Base-by-base conservation (phyloP, 53 echinoderm and acorn worm species). In the Crossaster papposus region DNA sequence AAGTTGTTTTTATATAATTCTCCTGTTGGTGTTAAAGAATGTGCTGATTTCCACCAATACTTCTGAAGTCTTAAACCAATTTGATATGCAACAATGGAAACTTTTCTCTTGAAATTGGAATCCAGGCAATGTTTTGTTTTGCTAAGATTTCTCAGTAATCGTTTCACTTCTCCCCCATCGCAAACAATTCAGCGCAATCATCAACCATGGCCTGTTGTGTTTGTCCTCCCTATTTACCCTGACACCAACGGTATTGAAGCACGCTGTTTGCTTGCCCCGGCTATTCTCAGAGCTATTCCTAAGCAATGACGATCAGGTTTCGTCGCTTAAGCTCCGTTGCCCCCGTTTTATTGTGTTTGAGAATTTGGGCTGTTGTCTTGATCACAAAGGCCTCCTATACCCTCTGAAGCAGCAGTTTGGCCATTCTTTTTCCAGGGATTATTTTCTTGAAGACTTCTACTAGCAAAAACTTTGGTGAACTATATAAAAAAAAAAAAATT, bases 291-390 rank as follows among this genome's bases (percentile, higher is more conserved):
- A 26, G 77, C 87, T 13, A 74, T 77, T 77, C 74, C 62, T 62
- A 87, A 75, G 76, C 87, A 87, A 77, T 77, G 87, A 87, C 76
- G 28, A 63, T 87, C 87, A 55, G 55, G 37, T 87, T 87, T 87
- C 87, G 58, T 55, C 15, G 20, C 52, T 68, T 52, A 52, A 54
- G 85, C 55, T 85, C 54, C 52, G 53, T n/a, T 44, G 6, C 44
- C 44, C 44, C 44, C 83, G 26, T 28, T 32, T 72, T 44, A 87
- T 87, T 87, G 87, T 87, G 87, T 87, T 87, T 87, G 77, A 87
- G 87, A 77, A 87, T 63, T 36, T 53, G 54, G 58, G 76, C 72
- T 44, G 77, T 87, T 75, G 87, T 87, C 87, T 58, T 18, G 15
- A n/a, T n/a, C 75, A 74, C 75, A 87, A 87, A 87, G 87, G 76